These are phyloP conservation scores for Acleris emargana DNA, from an alignment of 2,888 invertebrate species.

Conservation along the genomic window DNA sequence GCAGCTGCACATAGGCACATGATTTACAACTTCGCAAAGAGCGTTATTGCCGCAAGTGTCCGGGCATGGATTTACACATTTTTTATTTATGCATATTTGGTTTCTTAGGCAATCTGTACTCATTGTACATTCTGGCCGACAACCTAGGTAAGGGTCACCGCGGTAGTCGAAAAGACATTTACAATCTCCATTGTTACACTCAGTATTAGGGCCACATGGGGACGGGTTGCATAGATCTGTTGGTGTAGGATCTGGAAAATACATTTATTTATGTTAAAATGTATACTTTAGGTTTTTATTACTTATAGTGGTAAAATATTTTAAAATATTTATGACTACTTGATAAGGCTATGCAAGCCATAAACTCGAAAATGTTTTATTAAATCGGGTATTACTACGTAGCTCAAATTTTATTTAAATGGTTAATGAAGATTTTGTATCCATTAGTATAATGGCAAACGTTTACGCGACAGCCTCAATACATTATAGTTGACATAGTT, in stretches of 20 bases:
- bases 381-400: too few relatives aligned
- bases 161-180: conserved; percentile 88
- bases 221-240: conserved; percentile 86
- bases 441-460: too few relatives aligned
- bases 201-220: conserved; percentile 89
- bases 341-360: too few relatives aligned
- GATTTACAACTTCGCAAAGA: conserved; percentile 89
- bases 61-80: conserved; percentile 91
- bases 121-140: conserved; percentile 91
- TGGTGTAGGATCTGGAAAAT: conserved; percentile 49
- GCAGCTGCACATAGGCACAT: conserved; percentile 90
- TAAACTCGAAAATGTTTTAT: too few relatives aligned
- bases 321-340: too few relatives aligned
- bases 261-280: conserved; percentile 11
- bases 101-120: conserved; percentile 88
- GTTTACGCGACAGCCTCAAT: too few relatives aligned
- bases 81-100: conserved; percentile 88
- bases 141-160: conserved; percentile 90
- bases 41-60: conserved; percentile 91
- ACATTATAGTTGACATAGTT: too few relatives aligned
- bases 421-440: too few relatives aligned
- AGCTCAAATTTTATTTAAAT: too few relatives aligned
- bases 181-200: conserved; percentile 87
- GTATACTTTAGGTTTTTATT: neutral
- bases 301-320: too few relatives aligned